These are phyloP conservation scores for Neelides sp. DNA, from an alignment of 1,140 invertebrate species.

Conservation along the genomic window DNA sequence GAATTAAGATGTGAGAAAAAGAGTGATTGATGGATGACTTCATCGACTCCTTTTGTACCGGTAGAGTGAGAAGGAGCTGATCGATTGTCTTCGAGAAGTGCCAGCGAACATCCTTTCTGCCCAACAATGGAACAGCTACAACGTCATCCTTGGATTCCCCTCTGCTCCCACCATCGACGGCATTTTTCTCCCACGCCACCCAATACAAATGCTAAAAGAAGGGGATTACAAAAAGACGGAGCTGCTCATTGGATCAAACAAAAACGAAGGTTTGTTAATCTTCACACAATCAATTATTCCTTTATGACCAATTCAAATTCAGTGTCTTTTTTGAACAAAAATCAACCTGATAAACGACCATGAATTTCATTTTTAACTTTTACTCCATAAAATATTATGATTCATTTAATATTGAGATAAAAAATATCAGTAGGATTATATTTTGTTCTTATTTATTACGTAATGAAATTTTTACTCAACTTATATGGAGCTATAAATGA, in stretches of 20 bases:
- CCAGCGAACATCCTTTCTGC: slow-evolving; percentile 71
- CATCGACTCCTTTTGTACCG: too few relatives aligned
- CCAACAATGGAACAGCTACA: slow-evolving; percentile 81
- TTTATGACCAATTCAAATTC: not conserved
- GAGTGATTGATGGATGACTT: too few relatives aligned
- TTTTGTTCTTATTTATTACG: not conserved
- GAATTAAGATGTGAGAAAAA: too few relatives aligned
- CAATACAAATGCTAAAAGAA: slow-evolving; percentile 63
- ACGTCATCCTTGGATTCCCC: slow-evolving; percentile 72
- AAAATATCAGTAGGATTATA: not conserved
- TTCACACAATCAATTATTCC: not conserved
- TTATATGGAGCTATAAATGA: too few relatives aligned
- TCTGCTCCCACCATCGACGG: slow-evolving; percentile 79
- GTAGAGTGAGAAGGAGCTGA: slow-evolving; percentile 33
- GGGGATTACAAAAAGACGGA: slow-evolving; percentile 69
- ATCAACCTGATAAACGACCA: not conserved
- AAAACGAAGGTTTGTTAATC: slow-evolving; percentile 63
- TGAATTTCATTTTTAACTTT: not conserved
- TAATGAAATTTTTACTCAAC: too few relatives aligned
- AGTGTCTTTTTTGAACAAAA: too few relatives aligned
- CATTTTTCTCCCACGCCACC: slow-evolving; percentile 66
- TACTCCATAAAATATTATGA: not conserved
- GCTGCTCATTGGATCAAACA: slow-evolving; percentile 72
- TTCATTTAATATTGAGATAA: not conserved
- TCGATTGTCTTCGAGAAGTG: slow-evolving; percentile 72